Evolutionary conservation across 2,113 vertebrate species (phyloP), one percentile per base, ranked within the genome.

Genomic region (Pterophyllum scalare): DNA sequence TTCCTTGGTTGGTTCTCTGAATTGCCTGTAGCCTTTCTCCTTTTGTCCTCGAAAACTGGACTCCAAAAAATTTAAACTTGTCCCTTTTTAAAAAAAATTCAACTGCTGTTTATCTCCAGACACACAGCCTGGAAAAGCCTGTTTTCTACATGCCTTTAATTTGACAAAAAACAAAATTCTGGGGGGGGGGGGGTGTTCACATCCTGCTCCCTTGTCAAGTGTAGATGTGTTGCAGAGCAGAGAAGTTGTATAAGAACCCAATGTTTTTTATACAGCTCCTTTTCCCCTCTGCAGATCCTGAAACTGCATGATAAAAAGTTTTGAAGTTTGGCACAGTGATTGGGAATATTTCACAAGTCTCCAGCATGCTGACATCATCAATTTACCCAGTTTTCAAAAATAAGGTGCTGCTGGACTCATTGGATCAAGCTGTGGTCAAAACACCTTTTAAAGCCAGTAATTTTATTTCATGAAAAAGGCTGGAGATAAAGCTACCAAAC

Each of bases 11-110:
- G 64, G 7, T 65, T 58, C 57, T 81, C 83, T 75, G 22, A 46
- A 56, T 84, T n/a, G 46, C 31, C n/a, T 46, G 59, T 38, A 81
- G 14, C 54, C 22, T 22, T 14, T 60, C 22, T 78, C 49, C 60
- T 38, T 75, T 84, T 60, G 64, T 62, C 65, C 43, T 22, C 49
- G n/a, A 59, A 57, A 82, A 59, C 22, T 87, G 61, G 52, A 84
- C 22, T 79, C 38, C 2, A 38, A 38, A 57, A 26, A 52, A 35
- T 7, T 59, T 62, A 14, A 46, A n/a, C 35, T 61, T 40, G 5
- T 4, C 61, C 56, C 78, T 20, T 65, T 74, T 33, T 1, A 33
- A 33, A 33, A 33, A 33, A 33, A 33, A 33, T 6, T 33, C 1
- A 33, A 33, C 6, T 33, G 60, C 19, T 56, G 67, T 28, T 70